A percentile compares a stretch with the other conserved stretches of the same genome.
phyloP scores from a whole-genome alignment of 2,113 vertebrate genomes.

The Dendropsophus ebraccatus region DNA sequence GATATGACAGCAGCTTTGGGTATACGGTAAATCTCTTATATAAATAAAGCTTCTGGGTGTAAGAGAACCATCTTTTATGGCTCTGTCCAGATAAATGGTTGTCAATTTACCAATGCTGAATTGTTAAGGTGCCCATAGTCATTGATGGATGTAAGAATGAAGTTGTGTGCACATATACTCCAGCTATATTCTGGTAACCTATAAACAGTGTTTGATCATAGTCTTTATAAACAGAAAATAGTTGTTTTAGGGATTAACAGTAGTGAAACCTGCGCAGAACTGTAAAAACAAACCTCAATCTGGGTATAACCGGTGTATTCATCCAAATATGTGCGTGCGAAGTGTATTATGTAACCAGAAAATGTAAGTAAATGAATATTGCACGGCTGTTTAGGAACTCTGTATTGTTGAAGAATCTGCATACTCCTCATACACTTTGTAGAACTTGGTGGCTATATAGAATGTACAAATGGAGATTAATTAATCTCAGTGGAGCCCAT shows the following conservation, averaged over 20 bases:
- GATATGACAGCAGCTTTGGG: background rate
- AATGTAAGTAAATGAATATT: background rate
- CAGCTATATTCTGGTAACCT: background rate
- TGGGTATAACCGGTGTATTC: background rate
- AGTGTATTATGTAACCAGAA: background rate
- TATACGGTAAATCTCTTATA: background rate
- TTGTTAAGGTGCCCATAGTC: background rate
- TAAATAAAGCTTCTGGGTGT: background rate
- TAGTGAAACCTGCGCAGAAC: background rate
- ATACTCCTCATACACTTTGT: background rate
- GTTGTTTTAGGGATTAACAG: background rate
- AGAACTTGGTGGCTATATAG: background rate
- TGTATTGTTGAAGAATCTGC: background rate
- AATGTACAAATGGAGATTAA: background rate
- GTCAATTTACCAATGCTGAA: background rate
- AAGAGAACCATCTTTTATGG: background rate
- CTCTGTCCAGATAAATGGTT: background rate
- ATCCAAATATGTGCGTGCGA: constrained; percentile 9
- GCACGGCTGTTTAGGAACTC: background rate
- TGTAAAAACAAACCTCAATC: background rate
- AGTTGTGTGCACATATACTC: background rate
- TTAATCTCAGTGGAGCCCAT: background rate
- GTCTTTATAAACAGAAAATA: background rate
- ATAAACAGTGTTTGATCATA: background rate
- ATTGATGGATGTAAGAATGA: background rate